Conservation (phyloP, 1,140 invertebrate species). For the Zaprionus taronus region DNA sequence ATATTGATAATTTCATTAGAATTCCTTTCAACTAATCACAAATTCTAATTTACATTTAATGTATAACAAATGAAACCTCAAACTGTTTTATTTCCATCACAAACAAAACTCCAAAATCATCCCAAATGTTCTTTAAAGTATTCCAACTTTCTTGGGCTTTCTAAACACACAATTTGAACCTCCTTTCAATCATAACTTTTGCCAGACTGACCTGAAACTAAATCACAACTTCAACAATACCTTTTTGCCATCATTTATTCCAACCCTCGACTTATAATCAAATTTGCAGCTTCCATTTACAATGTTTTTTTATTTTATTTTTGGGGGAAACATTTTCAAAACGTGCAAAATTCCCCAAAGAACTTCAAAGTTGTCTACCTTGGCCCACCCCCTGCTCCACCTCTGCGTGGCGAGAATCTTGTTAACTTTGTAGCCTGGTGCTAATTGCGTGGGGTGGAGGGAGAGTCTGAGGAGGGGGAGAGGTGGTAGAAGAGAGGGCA, state of each 20-base stretch:
- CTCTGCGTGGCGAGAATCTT: not conserved
- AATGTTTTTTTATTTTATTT: not conserved
- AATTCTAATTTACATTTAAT: not conserved
- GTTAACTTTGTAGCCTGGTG: conserved; percentile 25
- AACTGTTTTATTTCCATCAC: not conserved
- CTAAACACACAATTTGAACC: not conserved
- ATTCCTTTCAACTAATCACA: too few species aligned
- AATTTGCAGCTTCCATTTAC: conserved; percentile 8
- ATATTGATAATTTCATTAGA: not conserved
- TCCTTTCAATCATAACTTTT: not conserved
- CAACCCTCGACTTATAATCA: not conserved
- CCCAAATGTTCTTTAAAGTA: not conserved
- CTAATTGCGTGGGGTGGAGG: conserved; percentile 8
- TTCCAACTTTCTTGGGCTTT: not conserved
- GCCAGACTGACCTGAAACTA: not conserved
- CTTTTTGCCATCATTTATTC: not conserved
- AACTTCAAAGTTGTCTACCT: conserved; percentile 4
- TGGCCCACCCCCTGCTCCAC: too few species aligned
- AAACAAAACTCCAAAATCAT: not conserved
- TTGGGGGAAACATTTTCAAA: not conserved
- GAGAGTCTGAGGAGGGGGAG: not conserved
- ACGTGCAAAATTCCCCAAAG: conserved; percentile 6
- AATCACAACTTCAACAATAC: not conserved
- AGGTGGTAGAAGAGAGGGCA: not conserved
- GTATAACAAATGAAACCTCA: not conserved